phyloP scores from a whole-genome alignment of 2,113 vertebrate genomes.

The human region GRCh38 chr2:50032501-50033000 shows the following conservation, averaged over 20 bases:
- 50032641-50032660: not conserved
- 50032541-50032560: constrained; percentile 52
- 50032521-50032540: not conserved
- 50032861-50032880: not conserved
- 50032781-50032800: not conserved
- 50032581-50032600: not conserved
- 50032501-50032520: not conserved
- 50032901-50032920: not conserved
- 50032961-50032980: no score
- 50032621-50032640: not conserved
- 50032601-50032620: not conserved
- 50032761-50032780: not conserved
- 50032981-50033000: no score
- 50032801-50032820: not conserved
- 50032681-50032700: not conserved
- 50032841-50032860: not conserved
- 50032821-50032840: not conserved
- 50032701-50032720: not conserved
- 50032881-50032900: not conserved
- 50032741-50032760: not conserved
- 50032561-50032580: constrained; percentile 18
- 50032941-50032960: no score
- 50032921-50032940: no score
- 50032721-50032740: not conserved
- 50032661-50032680: not conserved